Evolutionary conservation across 2,888 invertebrate species (phyloP).

Genomic region (Catotricha subobsoleta): DNA sequence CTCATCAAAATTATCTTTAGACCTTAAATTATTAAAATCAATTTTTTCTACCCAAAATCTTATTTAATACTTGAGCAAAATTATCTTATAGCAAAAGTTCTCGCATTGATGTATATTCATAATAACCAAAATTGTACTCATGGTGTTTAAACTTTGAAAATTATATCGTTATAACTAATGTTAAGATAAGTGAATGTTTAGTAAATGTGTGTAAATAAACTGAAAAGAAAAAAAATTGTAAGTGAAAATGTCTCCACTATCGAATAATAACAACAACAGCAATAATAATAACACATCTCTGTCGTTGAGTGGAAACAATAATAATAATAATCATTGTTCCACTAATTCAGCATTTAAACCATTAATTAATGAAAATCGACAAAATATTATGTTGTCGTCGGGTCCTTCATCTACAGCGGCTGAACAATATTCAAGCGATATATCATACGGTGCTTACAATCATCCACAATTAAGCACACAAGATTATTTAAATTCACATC

Average conservation of each 20-base stretch:
- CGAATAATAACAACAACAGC: slow-evolving; percentile 2
- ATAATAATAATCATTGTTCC: not conserved
- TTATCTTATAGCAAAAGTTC: not conserved
- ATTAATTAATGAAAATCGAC: slow-evolving; percentile 7
- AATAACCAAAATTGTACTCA: no score
- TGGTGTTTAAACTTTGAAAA: no score
- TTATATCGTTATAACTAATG: no score
- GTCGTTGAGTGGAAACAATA: not conserved
- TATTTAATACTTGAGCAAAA: not conserved
- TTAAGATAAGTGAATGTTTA: no score
- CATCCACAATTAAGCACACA: slow-evolving; percentile 2
- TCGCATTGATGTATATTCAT: no score
- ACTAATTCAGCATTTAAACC: slow-evolving; percentile 8
- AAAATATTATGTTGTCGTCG: slow-evolving; percentile 2
- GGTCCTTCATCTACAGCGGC: not conserved
- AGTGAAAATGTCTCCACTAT: slow-evolving; percentile 7
- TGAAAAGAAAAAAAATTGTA: not conserved
- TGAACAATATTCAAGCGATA: slow-evolving; percentile 2
- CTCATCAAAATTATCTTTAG: not conserved
- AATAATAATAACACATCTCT: not conserved
- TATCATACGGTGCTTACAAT: slow-evolving; percentile 2
- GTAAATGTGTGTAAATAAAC: not conserved
- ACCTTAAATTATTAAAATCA: not conserved
- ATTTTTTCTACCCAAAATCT: not conserved
- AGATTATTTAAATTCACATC: slow-evolving; percentile 2